phyloP scores from a whole-genome alignment of 1,140 invertebrate genomes.

The Drosophila melanogaster region Release_6_plus_ISO1_MT NT_033777.3:31817001-31817500 shows the following conservation, averaged over 20 bases:
- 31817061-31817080: neutral
- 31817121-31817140: slow-evolving; percentile 24
- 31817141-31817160: neutral
- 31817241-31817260: slow-evolving; percentile 51
- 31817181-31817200: neutral
- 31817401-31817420: slow-evolving; percentile 76
- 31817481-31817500: slow-evolving; percentile 19
- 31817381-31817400: slow-evolving; percentile 58
- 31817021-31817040: neutral
- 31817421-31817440: slow-evolving; percentile 33
- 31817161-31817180: neutral
- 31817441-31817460: slow-evolving; percentile 52
- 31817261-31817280: slow-evolving; percentile 8
- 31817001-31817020: neutral
- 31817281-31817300: slow-evolving; percentile 52
- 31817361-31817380: slow-evolving; percentile 42
- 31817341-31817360: slow-evolving; percentile 1
- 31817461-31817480: slow-evolving; percentile 60
- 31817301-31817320: slow-evolving; percentile 64
- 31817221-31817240: slow-evolving; percentile 9
- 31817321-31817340: slow-evolving; percentile 63
- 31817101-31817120: no score
- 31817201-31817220: neutral
- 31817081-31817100: no score
- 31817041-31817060: no score